Evolutionary conservation across 2,113 vertebrate genomes (phyloP), one percentile per base, ranked within the genome.

Genomic region (Alethe castanea): DNA sequence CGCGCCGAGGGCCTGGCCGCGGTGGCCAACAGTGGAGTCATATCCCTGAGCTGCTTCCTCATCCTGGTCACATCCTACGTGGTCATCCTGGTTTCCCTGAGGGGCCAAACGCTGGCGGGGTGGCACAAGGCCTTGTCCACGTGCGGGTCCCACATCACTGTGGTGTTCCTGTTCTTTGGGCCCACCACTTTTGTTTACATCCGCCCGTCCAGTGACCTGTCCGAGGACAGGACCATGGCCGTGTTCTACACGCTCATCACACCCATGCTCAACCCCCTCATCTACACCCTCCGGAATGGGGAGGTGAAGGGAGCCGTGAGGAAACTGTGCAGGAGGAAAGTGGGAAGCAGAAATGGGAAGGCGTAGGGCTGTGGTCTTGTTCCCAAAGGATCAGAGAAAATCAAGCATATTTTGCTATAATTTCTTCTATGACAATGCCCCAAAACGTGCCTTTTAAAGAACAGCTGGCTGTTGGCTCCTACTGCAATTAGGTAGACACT

Each of bases 261-360:
- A 2, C 94, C 97, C 24, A 92, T 92, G 92, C 67, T 98, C 74
- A 97, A 97, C 54, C 96, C 96, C 0, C 61, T 97, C 54, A 97
- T 97, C 82, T 97, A 96, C n/a, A 97, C 81, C 0, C 60, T 98
- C 11, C 79, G 83, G 36, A 97, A 97, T 3, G 9, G 69, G 36
- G 93, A 98, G 36, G 82, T 98, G 88, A 98, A 97, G 91, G 86
- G 60, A 23, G 90, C 95, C 53, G 57, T 97, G 64, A 96, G 42
- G 54, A 97, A 94, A 71, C 48, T 96, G 29, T 93, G 93, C 65
- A 71, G 70, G 8, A 82, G 56, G 15, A 94, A 93, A 84, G 36
- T 38, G 38, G 50, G 26, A 81, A 85, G 53, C 10, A 2, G 71
- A 87, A 85, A 65, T 8, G 19, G 33, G 29, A 61, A 60, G 23